Evolutionary conservation across 2,888 invertebrate genomes (phyloP).

Genomic region (Endomychus coccineus): DNA sequence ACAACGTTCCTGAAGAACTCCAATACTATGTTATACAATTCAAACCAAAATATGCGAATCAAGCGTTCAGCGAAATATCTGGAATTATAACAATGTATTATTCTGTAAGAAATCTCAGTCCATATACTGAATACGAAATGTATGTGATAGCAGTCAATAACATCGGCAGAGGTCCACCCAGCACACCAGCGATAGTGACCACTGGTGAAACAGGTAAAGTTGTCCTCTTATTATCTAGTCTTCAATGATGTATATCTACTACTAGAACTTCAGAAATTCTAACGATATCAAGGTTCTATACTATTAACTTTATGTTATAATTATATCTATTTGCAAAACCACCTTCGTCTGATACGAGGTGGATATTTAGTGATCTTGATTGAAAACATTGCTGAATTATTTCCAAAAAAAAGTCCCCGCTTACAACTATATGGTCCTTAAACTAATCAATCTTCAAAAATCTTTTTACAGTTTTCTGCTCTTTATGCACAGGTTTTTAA

Average conservation of each 20-base stretch:
- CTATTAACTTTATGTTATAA: conserved; percentile 13
- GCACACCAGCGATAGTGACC: conserved; percentile 80
- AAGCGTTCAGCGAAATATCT: conserved; percentile 87
- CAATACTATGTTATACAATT: conserved; percentile 95
- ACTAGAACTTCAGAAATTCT: too few relatives aligned
- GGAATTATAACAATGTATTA: conserved; percentile 91
- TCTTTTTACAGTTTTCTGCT: too few relatives aligned
- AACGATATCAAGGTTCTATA: conserved; percentile 12
- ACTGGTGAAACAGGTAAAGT: conserved; percentile 92
- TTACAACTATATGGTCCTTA: too few relatives aligned
- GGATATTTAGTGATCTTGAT: too few relatives aligned
- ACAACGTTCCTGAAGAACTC: conserved; percentile 82
- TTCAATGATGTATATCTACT: neutral
- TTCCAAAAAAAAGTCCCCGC: too few relatives aligned
- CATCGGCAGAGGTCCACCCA: conserved; percentile 86
- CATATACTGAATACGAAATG: conserved; percentile 95
- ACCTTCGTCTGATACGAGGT: too few relatives aligned
- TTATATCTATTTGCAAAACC: conserved; percentile 16
- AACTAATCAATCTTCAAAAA: too few relatives aligned
- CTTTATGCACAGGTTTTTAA: too few relatives aligned
- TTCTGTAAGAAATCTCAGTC: conserved; percentile 80
- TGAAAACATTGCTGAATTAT: too few relatives aligned
- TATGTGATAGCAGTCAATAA: conserved; percentile 92
- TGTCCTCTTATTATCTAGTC: neutral
- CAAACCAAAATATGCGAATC: conserved; percentile 88